Percentiles rank a stretch among this genome's conserved stretches.
Conservation (phyloP, 2,888 invertebrate genomes). For the Rutpela maculata region DNA sequence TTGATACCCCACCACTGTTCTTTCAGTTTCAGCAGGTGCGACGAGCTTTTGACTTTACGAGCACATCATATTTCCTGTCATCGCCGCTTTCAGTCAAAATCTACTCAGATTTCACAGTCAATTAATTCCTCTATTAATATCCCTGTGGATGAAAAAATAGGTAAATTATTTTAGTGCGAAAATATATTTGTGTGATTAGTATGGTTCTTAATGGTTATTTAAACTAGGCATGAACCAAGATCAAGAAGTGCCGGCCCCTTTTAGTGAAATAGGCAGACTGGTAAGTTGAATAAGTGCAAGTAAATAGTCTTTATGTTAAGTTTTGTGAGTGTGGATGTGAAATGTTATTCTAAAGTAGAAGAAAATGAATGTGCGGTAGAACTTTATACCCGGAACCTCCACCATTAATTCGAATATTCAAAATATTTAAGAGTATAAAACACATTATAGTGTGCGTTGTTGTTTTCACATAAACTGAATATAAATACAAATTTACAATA, state of each 20-base stretch:
- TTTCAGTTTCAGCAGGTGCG: conserved; percentile 64
- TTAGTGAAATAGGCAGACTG: conserved; percentile 70
- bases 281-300: conserved; percentile 65
- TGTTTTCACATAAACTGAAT: too few relatives aligned
- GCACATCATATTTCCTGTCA: conserved; percentile 67
- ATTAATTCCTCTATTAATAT: conserved; percentile 33
- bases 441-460: too few relatives aligned
- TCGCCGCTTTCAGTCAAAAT: conserved; percentile 54
- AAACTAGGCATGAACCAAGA: conserved; percentile 70
- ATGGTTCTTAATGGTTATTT: conserved; percentile 44
- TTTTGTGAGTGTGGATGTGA: too few relatives aligned
- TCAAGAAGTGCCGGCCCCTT: conserved; percentile 71
- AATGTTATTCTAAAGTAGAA: not conserved
- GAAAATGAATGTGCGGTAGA: not conserved
- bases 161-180: conserved; percentile 24
- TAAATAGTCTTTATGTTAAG: not conserved
- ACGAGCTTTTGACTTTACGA: conserved; percentile 64
- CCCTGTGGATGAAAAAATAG: conserved; percentile 26
- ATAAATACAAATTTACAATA: too few relatives aligned
- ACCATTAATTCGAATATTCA: conserved; percentile 1
- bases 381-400: conserved; percentile 1
- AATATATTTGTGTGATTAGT: conserved; percentile 49
- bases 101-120: conserved; percentile 50
- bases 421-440: too few relatives aligned
- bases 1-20: conserved; percentile 62